Conservation (phyloP, 1,140 invertebrate genomes). For the Apis mellifera region DNA sequence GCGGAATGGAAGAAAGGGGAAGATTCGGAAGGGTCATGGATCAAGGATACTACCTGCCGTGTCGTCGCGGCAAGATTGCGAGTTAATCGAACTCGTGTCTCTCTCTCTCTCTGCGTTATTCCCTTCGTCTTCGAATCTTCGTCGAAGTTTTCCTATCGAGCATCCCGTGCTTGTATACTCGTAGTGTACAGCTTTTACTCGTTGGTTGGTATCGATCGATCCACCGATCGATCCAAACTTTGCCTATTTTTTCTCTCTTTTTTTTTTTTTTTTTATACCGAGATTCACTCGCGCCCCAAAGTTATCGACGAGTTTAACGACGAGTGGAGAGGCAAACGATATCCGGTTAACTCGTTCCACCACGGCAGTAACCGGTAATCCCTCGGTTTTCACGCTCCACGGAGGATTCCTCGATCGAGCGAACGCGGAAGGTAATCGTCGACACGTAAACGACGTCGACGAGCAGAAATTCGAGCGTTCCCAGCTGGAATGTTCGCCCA, state of each 20-base stretch:
- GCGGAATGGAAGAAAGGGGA: not conserved
- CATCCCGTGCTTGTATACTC: too few species aligned
- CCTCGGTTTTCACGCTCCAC: constrained; percentile 41
- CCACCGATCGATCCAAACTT: too few species aligned
- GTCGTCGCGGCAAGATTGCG: constrained; percentile 30
- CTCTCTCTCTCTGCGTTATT: not conserved
- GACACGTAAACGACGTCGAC: constrained; percentile 17
- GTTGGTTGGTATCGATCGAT: too few species aligned
- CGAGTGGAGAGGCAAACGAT: constrained; percentile 31
- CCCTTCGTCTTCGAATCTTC: not conserved
- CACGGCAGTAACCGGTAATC: constrained; percentile 33
- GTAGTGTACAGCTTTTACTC: too few species aligned
- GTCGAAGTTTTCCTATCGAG: not conserved
- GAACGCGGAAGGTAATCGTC: constrained; percentile 35
- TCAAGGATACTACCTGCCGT: not conserved
- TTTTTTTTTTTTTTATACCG: too few species aligned
- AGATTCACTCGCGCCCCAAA: not conserved
- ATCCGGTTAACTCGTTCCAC: constrained; percentile 17
- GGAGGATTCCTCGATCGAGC: constrained; percentile 30
- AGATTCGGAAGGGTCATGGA: not conserved
- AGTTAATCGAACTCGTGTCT: constrained; percentile 56
- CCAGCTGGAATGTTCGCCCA: constrained; percentile 3
- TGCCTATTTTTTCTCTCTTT: too few species aligned
- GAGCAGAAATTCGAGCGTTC: constrained; percentile 2
- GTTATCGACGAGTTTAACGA: not conserved